Percentiles rank a stretch among this genome's conserved stretches.
phyloP scores from a whole-genome alignment of 1,140 invertebrate genomes.

The Anastrepha obliqua region DNA sequence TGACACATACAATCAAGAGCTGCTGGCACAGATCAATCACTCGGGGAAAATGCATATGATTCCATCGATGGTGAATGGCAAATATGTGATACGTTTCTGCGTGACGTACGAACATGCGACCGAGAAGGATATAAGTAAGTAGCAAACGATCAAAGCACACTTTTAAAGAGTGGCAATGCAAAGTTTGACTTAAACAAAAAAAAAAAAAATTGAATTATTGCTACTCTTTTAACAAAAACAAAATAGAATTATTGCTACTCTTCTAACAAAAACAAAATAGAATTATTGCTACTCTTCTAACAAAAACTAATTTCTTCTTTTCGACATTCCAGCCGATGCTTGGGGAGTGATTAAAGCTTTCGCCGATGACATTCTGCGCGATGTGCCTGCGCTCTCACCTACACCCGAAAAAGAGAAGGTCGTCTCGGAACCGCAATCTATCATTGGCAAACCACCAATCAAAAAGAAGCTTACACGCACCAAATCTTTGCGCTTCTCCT shows the following conservation, averaged over 20 bases:
- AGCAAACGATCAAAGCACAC: not conserved
- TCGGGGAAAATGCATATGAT: slow-evolving; percentile 94
- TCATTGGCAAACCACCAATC: slow-evolving; percentile 75
- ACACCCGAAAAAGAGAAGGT: slow-evolving; percentile 67
- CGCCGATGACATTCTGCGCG: slow-evolving; percentile 80
- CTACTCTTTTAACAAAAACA: too few species aligned
- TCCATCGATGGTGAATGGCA: slow-evolving; percentile 85
- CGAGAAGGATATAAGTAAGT: slow-evolving; percentile 82
- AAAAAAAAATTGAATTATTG: too few species aligned
- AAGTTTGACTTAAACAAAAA: not conserved
- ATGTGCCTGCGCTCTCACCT: slow-evolving; percentile 65
- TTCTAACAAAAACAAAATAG: not conserved
- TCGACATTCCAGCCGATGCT: slow-evolving; percentile 77
- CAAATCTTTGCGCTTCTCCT: slow-evolving; percentile 80
- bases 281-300: not conserved
- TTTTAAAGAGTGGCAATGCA: not conserved
- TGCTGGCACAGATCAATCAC: slow-evolving; percentile 90
- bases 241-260: too few species aligned
- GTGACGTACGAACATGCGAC: slow-evolving; percentile 87
- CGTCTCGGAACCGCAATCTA: slow-evolving; percentile 66
- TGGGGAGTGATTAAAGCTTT: slow-evolving; percentile 83
- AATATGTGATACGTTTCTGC: slow-evolving; percentile 89
- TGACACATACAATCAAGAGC: slow-evolving; percentile 86
- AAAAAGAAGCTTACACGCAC: slow-evolving; percentile 76
- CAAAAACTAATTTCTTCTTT: slow-evolving; percentile 48